Evolutionary conservation across 2,888 invertebrate genomes (phyloP), one percentile per base, ranked within the genome.

Genomic region (Brachypalpus laphriformis): DNA sequence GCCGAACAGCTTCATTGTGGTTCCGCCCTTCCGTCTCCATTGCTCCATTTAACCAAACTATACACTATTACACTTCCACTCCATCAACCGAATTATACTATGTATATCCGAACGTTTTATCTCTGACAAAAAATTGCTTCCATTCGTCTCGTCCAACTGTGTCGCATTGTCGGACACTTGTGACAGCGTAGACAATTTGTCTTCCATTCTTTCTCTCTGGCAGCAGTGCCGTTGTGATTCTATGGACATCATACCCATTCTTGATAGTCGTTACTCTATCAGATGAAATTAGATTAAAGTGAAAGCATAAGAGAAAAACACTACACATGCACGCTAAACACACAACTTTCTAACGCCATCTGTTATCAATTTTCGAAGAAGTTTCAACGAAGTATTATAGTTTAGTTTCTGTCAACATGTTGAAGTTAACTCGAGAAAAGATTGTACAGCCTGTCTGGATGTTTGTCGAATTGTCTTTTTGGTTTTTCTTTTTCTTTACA

Each of bases 131-230:
- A 72, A 72, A 72, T 72, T 45, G 20, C 66, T 51, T 51, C n/a
- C 76, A 81, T 74, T 74, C 74, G 63, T 81, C 81, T 68, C 68
- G 37, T 54, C 45, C 80, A 81, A 74, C 70, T 80, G 66, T 66
- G 59, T 49, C 61, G 57, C 54, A 70, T 65, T 78, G 51, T 68
- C 61, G 66, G 51, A 45, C 70, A 81, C 80, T 68, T 66, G 45
- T 68, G 66, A 81, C 59, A 66, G 47, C 25, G 16, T 28, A 47
- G 66, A 80, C 72, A 59, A 80, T 80, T 80, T 80, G 65, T 72
- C 80, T 66, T 68, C 37, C 42, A 40, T 31, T 28, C 68, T 16
- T 45, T 11, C 45, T 34, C 8, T 42, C n/a, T 31, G 28, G 14
- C 40, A 42, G 6, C 45, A 45, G 18, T 6, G 37, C 14, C 9